Conservation (phyloP, 2,113 vertebrate species). For the Copsychus sechellarum region DNA sequence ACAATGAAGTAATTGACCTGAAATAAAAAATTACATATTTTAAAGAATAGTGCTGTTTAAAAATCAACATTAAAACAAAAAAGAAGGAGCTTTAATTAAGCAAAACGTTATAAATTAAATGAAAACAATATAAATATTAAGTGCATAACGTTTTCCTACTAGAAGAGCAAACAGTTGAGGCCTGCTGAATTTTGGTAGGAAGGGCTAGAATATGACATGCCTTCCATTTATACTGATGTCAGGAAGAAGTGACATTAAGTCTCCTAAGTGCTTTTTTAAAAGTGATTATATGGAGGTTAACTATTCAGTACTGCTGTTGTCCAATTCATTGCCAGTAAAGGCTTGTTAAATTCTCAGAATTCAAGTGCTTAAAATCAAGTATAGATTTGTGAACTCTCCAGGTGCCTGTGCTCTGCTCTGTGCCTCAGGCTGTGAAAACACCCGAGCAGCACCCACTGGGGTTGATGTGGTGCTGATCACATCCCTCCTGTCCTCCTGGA, state of each 20-base stretch:
- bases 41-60: not conserved
- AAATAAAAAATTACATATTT: not conserved
- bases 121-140: not conserved
- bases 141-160: accelerated
- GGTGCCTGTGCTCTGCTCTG: not conserved
- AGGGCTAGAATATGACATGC: not conserved
- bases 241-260: not conserved
- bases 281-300: not conserved
- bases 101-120: not conserved
- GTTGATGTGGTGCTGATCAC: not conserved
- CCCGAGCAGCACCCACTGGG: not conserved
- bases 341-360: not conserved
- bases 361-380: not conserved
- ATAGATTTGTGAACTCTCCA: accelerated
- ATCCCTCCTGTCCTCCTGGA: not conserved
- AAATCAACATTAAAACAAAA: not conserved
- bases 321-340: not conserved
- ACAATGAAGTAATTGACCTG: not conserved
- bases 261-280: not conserved
- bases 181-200: not conserved
- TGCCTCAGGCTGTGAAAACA: not conserved
- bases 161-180: not conserved
- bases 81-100: not conserved
- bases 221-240: not conserved
- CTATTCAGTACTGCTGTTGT: not conserved